Conservation (phyloP, 1,140 invertebrate genomes). For the Temnothorax curvispinosus region DNA sequence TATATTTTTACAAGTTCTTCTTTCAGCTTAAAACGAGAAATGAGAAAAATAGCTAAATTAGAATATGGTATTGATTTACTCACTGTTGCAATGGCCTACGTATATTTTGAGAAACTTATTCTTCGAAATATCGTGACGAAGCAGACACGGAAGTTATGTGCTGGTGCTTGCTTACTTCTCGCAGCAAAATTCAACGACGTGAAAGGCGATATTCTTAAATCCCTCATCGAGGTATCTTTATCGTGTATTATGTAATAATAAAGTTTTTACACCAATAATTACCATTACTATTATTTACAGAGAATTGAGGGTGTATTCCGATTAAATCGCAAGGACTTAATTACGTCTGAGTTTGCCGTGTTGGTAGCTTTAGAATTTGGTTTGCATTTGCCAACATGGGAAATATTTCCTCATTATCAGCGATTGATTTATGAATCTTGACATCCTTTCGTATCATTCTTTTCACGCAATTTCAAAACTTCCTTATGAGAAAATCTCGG, state of each 20-base stretch:
- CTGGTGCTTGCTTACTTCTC: constrained; percentile 96
- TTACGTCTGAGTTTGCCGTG: constrained; percentile 97
- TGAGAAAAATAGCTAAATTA: constrained; percentile 96
- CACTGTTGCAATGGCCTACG: constrained; percentile 97
- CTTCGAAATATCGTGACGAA: constrained; percentile 97
- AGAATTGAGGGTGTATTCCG: constrained; percentile 96
- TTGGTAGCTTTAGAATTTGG: constrained; percentile 97
- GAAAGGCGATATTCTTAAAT: constrained; percentile 94
- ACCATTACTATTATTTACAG: constrained; percentile 85
- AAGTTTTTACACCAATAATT: constrained; percentile 31
- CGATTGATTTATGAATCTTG: constrained; percentile 95
- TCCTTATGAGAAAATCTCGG: constrained; percentile 28
- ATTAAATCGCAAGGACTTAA: constrained; percentile 95
- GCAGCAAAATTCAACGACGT: constrained; percentile 99
- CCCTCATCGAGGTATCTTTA: constrained; percentile 92
- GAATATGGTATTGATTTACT: constrained; percentile 95
- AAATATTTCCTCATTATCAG: constrained; percentile 98
- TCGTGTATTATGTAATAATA: constrained; percentile 47
- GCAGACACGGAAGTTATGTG: constrained; percentile 97
- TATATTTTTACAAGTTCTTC: constrained; percentile 47
- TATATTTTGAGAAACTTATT: constrained; percentile 99
- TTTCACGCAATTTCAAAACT: constrained; percentile 49
- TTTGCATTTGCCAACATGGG: constrained; percentile 95
- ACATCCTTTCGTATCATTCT: constrained; percentile 80
- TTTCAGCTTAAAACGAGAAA: constrained; percentile 96